These are phyloP conservation scores for Holotrichia oblita DNA, from an alignment of 1,140 invertebrate species.

Conservation along the genomic window DNA sequence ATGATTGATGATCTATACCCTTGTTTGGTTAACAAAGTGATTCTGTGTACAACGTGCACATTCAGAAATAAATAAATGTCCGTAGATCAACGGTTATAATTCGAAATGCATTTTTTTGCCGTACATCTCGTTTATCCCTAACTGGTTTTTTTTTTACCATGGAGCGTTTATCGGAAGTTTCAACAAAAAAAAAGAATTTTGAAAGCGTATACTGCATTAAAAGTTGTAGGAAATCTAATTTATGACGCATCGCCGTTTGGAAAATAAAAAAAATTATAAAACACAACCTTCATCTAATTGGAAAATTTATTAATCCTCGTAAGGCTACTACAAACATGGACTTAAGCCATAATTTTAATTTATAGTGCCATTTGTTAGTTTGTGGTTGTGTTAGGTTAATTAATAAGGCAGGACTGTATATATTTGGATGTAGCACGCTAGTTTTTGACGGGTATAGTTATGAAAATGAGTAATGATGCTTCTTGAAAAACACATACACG, in stretches of 20 bases:
- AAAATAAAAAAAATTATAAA: background rate
- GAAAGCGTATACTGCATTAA: background rate
- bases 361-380: background rate
- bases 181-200: background rate
- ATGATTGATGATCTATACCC: constrained; percentile 11
- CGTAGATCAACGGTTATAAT: background rate
- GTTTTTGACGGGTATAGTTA: too few relatives aligned
- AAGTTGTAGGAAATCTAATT: background rate
- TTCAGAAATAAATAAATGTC: background rate
- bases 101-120: background rate
- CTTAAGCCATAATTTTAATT: background rate
- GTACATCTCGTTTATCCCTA: background rate
- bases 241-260: background rate
- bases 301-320: constrained; percentile 3
- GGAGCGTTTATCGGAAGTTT: background rate
- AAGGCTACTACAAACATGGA: background rate
- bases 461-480: too few relatives aligned
- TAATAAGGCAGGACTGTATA: background rate
- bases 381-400: background rate
- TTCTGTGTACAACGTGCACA: constrained; percentile 2
- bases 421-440: background rate
- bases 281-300: background rate
- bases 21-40: constrained; percentile 29
- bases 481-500: too few relatives aligned
- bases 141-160: background rate